Evolutionary conservation across 1,140 invertebrate genomes (phyloP), one percentile per base, ranked within the genome.

Genomic region (Batillaria attramentaria): DNA sequence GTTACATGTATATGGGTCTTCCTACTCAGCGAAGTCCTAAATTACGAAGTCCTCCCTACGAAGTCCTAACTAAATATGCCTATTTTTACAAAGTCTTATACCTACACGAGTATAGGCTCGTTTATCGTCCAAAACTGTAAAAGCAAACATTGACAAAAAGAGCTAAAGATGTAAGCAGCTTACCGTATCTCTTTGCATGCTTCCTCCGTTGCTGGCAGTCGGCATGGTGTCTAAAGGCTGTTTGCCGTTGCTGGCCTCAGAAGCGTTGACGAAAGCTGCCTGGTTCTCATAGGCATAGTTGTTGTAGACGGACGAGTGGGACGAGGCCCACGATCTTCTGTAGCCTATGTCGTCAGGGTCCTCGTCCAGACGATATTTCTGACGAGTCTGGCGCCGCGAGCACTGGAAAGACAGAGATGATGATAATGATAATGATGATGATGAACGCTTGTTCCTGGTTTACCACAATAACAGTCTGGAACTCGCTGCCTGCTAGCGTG

Each of bases 261-360:
- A 3, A n/a, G 16, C 37, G 42, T 4, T 10, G 42, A n/a, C 39
- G n/a, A 37, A 28, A 37, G 42, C 3, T 3, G 4, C 5, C 3
- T 20, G 42, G 46, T 69, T 76, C 60, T 76, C 72, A 65, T 75
- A 76, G 2, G 72, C 28, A 24, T 37, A 39, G 31, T 75, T 20
- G 42, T 66, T 66, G 68, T 70, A 57, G 50, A 33, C 65, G 50
- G 46, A 37, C 46, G 37, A 69, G 37, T 35, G 43, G 41, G 70
- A 65, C 50, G 50, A 57, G 35, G 73, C 70, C 81, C 81, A 82
- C 60, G 43, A 72, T 4, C 81, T 68, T 28, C 81, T 42, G 70
- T 82, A 82, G 10, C 81, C 81, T 37, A 82, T 79, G 73, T 82
- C 78, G 41, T 82, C 81, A 2, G 81, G 81, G 46, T 79, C 78